Evolutionary conservation across 2,113 vertebrate genomes (phyloP).

Genomic region (Nothobranchius kuhntae): DNA sequence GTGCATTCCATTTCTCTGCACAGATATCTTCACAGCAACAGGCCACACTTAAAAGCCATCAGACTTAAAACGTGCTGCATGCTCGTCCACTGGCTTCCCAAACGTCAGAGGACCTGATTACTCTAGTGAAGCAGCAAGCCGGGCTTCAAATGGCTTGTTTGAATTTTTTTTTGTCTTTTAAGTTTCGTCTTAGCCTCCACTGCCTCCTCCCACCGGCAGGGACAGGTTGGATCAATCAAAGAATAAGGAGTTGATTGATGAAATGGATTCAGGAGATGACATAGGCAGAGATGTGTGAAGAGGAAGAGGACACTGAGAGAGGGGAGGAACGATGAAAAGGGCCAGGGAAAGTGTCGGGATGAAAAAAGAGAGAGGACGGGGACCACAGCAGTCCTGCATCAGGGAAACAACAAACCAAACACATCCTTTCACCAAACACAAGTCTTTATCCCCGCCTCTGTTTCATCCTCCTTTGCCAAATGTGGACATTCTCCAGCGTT

Average conservation of each 20-base stretch:
- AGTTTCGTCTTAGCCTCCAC: slow-evolving; percentile 31
- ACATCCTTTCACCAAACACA: slow-evolving; percentile 55
- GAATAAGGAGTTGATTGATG: slow-evolving; percentile 27
- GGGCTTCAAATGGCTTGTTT: slow-evolving; percentile 60
- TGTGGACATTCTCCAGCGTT: slow-evolving; percentile 67
- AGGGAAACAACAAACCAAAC: slow-evolving; percentile 42
- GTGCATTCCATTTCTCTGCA: slow-evolving; percentile 31
- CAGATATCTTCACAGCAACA: slow-evolving; percentile 63
- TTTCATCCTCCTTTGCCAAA: slow-evolving; percentile 44
- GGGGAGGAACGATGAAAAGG: slow-evolving; percentile 48
- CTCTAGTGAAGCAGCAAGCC: slow-evolving; percentile 27
- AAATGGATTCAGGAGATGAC: slow-evolving; percentile 42
- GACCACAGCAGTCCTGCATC: slow-evolving; percentile 12
- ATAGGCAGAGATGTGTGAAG: slow-evolving; percentile 13
- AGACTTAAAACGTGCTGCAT: slow-evolving; percentile 44
- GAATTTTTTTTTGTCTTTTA: slow-evolving; percentile 23
- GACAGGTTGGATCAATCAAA: slow-evolving; percentile 19
- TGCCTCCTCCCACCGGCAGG: slow-evolving; percentile 36
- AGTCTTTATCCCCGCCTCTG: slow-evolving; percentile 33
- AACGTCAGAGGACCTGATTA: slow-evolving; percentile 45
- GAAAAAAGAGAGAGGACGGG: slow-evolving; percentile 28
- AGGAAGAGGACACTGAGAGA: slow-evolving; percentile 38
- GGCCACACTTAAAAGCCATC: slow-evolving; percentile 52
- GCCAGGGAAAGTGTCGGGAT: slow-evolving; percentile 25
- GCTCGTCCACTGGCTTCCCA: slow-evolving; percentile 35